These are phyloP conservation scores for Zaprionus kolodkinae DNA, from an alignment of 1,140 invertebrate genomes.

Conservation along the genomic window DNA sequence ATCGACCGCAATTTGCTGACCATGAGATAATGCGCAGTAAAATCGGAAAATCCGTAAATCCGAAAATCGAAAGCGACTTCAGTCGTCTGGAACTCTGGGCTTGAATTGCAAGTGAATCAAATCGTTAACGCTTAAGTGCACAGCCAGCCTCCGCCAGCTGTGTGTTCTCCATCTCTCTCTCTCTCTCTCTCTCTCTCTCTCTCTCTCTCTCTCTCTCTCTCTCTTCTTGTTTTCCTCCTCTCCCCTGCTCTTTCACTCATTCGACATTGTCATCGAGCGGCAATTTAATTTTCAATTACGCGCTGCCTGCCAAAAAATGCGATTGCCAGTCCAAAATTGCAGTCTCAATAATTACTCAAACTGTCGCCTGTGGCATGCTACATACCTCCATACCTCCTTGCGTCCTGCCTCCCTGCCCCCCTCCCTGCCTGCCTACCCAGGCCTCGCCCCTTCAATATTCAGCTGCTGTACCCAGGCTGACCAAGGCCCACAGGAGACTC, in stretches of 20 bases:
- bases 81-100: not conserved
- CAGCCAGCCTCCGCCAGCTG: not conserved
- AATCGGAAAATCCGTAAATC: not conserved
- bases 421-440: not conserved
- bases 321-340: conserved; percentile 56
- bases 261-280: conserved; percentile 43
- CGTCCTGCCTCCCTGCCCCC: no score
- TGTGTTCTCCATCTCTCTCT: not conserved
- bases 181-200: not conserved
- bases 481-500: conserved; percentile 48
- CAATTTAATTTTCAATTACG: conserved; percentile 82
- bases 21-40: conserved; percentile 5
- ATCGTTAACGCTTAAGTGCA: conserved; percentile 64
- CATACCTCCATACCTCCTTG: no score
- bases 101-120: conserved; percentile 54
- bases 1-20: conserved; percentile 30
- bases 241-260: not conserved
- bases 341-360: conserved; percentile 81
- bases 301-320: conserved; percentile 63
- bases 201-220: not conserved
- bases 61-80: not conserved
- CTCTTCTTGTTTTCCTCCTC: not conserved
- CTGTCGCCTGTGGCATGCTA: conserved; percentile 68
- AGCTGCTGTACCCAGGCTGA: conserved; percentile 35
- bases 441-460: not conserved